phyloP scores from a whole-genome alignment of 2,113 vertebrate species.

The Phrynosoma platyrhinos region DNA sequence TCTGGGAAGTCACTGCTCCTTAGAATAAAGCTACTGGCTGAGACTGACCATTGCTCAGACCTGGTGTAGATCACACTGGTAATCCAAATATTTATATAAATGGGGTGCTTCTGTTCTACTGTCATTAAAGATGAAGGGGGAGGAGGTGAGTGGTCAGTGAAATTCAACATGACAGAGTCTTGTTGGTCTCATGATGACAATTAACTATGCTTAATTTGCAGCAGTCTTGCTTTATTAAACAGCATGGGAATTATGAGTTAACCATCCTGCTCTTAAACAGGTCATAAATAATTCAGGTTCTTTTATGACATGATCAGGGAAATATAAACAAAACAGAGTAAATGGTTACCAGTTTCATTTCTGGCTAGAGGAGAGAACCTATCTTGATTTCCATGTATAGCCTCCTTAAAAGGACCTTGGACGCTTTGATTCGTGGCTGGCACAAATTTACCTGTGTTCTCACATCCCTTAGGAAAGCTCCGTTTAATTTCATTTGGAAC shows the following conservation, averaged over 20 bases:
- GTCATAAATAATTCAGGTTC: constrained; percentile 49
- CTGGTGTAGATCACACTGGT: not conserved
- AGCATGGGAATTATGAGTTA: constrained; percentile 39
- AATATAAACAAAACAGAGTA: constrained; percentile 43
- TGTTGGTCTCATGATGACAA: constrained; percentile 43
- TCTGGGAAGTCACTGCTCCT: not conserved
- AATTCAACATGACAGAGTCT: constrained; percentile 30
- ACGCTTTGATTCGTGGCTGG: not conserved
- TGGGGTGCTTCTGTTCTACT: not conserved
- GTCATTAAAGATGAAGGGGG: not conserved
- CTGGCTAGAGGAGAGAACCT: not conserved
- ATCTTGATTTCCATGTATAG: not conserved
- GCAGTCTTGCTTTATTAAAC: constrained; percentile 49
- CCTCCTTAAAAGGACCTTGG: constrained; percentile 2
- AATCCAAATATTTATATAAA: too few species aligned
- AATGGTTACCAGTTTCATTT: not conserved
- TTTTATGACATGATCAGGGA: constrained; percentile 46
- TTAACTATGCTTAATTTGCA: constrained; percentile 38
- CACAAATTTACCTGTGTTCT: not conserved
- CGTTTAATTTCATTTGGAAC: not conserved
- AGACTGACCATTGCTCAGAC: not conserved
- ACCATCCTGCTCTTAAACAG: constrained; percentile 33
- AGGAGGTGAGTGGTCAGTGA: not conserved
- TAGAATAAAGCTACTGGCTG: not conserved
- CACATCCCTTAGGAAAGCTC: not conserved